Evolutionary conservation across 2,888 invertebrate species (phyloP).

Genomic region (Eupithecia pulchellata): DNA sequence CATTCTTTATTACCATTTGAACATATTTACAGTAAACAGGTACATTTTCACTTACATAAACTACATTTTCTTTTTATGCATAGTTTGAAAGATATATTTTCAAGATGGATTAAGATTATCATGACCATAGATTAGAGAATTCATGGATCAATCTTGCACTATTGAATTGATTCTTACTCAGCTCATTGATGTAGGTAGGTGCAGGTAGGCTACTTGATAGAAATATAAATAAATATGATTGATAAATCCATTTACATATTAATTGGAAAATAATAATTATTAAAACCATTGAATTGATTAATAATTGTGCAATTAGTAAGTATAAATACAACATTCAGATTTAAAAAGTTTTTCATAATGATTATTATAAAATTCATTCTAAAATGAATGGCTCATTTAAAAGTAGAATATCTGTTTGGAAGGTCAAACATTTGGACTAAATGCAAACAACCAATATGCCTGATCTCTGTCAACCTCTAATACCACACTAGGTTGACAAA

Average conservation of each 20-base stretch:
- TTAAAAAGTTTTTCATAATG: background rate
- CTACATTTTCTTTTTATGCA: background rate
- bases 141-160: background rate
- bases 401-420: background rate
- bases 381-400: background rate
- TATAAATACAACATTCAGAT: slow-evolving; percentile 1
- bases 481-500: background rate
- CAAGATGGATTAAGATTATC: background rate
- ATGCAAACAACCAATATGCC: background rate
- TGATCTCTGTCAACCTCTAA: background rate
- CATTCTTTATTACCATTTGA: slow-evolving; percentile 49
- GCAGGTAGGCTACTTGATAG: background rate
- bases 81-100: background rate
- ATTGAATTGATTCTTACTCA: background rate
- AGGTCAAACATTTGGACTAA: background rate
- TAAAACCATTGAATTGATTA: background rate
- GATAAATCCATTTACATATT: background rate
- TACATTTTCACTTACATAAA: slow-evolving; percentile 24
- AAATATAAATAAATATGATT: background rate
- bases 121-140: no score
- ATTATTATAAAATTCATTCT: background rate
- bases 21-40: slow-evolving; percentile 67
- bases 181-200: background rate
- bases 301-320: background rate
- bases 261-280: background rate